Evolutionary conservation across 2,797 vertebrate species (phyloP), one percentile per base, ranked within the genome.

Genomic region (Onychomys arenicola): DNA sequence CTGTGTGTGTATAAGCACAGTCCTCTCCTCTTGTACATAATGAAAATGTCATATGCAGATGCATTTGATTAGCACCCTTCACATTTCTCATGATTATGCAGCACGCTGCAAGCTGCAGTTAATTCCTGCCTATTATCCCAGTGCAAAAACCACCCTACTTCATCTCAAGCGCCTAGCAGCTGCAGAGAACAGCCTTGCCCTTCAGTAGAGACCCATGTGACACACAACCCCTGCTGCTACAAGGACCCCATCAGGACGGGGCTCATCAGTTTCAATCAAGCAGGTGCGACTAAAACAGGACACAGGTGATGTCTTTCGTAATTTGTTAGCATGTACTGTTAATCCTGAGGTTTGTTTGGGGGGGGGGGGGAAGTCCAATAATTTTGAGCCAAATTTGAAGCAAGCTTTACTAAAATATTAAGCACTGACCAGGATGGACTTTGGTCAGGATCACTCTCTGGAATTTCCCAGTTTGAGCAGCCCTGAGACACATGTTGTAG

Each of bases 101-200:
- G 96, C 76, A 87, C 91, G 97, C 95, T 87, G 75, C 87, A 55
- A 97, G 93, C 86, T 82, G 92, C 82, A 90, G 82, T 81, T 52
- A 11, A 97, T 97, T 93, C 94, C 61, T 80, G 89, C 90, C 0
- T 85, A 92, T 59, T 93, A 82, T 23, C 93, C 8, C n/a, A 95
- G 65, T 78, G 73, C 14, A 96, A 97, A 97, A 97, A 96, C 34
- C 81, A 82, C 65, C 86, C 89, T 67, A 93, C 75, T 83, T 0
- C 0, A 98, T 93, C 89, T 59, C 90, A 67, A 95, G 91, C 67
- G 91, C 75, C 91, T n/a, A 92, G 90, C 95, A 96, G 61, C 59
- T 11, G 93, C 73, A 80, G 46, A 94, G 27, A 87, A 14, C 13
- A 97, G 83, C 13, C 43, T 61, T 76, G 78, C 23, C 34, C 73